These are phyloP conservation scores for Euphydryas editha DNA, from an alignment of 2,888 invertebrate species.

Conservation along the genomic window DNA sequence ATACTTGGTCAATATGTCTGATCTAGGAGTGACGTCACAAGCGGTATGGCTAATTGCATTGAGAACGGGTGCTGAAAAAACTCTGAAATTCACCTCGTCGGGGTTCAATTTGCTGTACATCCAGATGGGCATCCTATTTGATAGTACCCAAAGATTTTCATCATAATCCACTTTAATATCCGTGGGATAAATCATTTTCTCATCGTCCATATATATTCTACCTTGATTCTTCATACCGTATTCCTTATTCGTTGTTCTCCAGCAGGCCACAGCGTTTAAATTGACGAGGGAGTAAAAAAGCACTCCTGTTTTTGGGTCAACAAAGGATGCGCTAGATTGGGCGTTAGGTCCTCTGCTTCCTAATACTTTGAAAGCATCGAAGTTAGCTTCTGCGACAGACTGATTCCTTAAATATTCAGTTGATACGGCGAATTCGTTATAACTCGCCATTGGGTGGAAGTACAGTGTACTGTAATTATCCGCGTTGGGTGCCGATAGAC, in stretches of 20 bases:
- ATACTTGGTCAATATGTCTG: slow-evolving; percentile 82
- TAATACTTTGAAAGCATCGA: slow-evolving; percentile 86
- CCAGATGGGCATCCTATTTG: slow-evolving; percentile 88
- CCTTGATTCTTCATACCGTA: slow-evolving; percentile 89
- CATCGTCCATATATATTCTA: slow-evolving; percentile 87
- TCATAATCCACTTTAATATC: slow-evolving; percentile 90
- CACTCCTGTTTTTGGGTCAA: slow-evolving; percentile 88
- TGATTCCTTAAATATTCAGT: slow-evolving; percentile 86
- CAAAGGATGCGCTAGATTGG: slow-evolving; percentile 89
- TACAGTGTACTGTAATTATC: slow-evolving; percentile 89
- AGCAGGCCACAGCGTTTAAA: slow-evolving; percentile 90
- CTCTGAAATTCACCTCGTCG: slow-evolving; percentile 87
- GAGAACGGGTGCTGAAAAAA: slow-evolving; percentile 86
- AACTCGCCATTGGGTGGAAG: slow-evolving; percentile 91
- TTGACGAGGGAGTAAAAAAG: slow-evolving; percentile 90
- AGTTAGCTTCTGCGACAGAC: slow-evolving; percentile 80
- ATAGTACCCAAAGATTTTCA: slow-evolving; percentile 88
- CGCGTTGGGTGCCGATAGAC: slow-evolving; percentile 85
- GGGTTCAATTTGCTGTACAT: slow-evolving; percentile 86
- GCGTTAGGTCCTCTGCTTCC: slow-evolving; percentile 88
- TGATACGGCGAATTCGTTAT: slow-evolving; percentile 89
- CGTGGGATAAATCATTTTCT: slow-evolving; percentile 89
- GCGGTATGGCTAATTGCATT: slow-evolving; percentile 89
- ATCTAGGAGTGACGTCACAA: slow-evolving; percentile 85
- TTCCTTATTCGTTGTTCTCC: slow-evolving; percentile 87